Evolutionary conservation across 2,797 vertebrate genomes (phyloP).

Genomic region (Ctenochaetus hawaiiensis): DNA sequence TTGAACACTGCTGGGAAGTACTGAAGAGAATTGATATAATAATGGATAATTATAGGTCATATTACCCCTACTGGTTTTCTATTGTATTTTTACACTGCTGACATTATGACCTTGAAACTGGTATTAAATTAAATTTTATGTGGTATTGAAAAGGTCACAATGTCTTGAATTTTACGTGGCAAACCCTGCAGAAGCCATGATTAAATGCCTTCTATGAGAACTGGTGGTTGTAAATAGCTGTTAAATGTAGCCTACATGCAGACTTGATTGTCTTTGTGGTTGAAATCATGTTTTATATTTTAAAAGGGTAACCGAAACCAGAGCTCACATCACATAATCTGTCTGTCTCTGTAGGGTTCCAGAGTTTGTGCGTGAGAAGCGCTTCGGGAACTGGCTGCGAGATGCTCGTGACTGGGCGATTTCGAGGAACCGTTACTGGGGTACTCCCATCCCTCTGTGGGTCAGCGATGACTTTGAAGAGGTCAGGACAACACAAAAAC

Average conservation of each 20-base stretch:
- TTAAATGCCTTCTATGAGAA: neutral
- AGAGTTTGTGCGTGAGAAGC: conserved; percentile 95
- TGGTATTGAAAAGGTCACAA: neutral
- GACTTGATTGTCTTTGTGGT: neutral
- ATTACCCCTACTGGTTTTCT: neutral
- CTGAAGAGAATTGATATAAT: neutral
- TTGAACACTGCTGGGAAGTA: neutral
- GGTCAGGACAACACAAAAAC: conserved; percentile 63
- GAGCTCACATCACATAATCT: neutral
- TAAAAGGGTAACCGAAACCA: neutral
- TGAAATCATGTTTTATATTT: neutral
- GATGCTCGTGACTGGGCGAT: conserved; percentile 96
- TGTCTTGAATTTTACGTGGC: neutral
- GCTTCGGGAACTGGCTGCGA: conserved; percentile 98
- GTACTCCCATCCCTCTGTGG: conserved; percentile 97
- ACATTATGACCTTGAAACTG: neutral
- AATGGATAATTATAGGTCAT: no score
- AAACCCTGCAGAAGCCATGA: neutral
- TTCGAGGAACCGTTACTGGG: conserved; percentile 98
- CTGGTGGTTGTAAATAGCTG: neutral
- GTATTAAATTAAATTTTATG: neutral
- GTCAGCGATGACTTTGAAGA: conserved; percentile 92
- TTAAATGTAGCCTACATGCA: neutral
- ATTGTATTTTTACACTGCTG: neutral
- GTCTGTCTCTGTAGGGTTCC: conserved; percentile 89